Base-by-base conservation (phyloP, 2,113 vertebrate species). In the Orthonyx spaldingii region DNA sequence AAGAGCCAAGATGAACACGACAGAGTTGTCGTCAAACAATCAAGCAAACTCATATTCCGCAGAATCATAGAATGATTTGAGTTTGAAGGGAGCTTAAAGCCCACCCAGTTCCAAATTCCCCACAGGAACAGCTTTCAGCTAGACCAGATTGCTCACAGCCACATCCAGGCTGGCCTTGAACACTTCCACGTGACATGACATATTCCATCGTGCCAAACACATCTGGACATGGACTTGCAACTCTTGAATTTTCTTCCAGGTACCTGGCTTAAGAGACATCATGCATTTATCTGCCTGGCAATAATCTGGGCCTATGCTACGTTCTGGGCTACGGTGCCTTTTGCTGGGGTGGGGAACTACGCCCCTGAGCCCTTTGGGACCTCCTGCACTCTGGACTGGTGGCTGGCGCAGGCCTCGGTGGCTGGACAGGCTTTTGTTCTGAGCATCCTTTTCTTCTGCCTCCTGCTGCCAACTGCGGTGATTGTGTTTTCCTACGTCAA, bases 331-430 rank as follows among this genome's bases (percentile, higher is more conserved):
- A 99, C 98, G 1, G 99, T 99, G 97, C 99, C 99, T 33, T 97
- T 99, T 94, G 90, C 99, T 39, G 99, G 99, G 72, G 98, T 99
- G 97, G 99, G 99, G 3, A 98, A 83, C 97, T 99, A 99, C 6
- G 99, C 98, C 41, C 99, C 99, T 0, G 99, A 99, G 91, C 99
- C 99, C 1, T 99, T 99, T 22, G 99, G 99, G 75, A 99, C 99
- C 33, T 99, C 99, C 9, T 99, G 99, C 97, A 99, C 99, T 5
- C 95, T 99, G 97, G 98, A 99, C 97, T 99, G 99, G 99, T 99
- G 99, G 99, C 97, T 99, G 95, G 98, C 99, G 0, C 99, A 99
- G 95, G 98, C 98, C 35, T 99, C 99, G 0, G 96, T 98, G 52
- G 98, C 98, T 4, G 99, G 99, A 32, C 98, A 99, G 96, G 98